phyloP scores from a whole-genome alignment of 2,113 vertebrate genomes.

The Poeciliopsis prolifica region DNA sequence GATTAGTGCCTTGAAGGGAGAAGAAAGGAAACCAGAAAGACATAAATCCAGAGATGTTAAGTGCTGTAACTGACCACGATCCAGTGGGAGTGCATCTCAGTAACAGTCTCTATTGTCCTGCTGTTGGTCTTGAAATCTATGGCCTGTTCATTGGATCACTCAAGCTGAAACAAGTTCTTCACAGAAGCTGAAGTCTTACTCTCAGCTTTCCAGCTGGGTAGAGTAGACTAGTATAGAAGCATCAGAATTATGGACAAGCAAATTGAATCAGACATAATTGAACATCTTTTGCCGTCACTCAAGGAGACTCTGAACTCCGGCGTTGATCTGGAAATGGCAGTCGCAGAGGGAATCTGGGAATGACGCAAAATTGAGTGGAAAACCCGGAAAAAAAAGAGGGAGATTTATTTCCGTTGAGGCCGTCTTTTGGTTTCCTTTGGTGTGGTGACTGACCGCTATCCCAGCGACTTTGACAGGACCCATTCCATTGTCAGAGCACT shows the following conservation, averaged over 20 bases:
- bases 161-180: slow-evolving; percentile 4
- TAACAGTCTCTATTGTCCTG: slow-evolving; percentile 30
- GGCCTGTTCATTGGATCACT: slow-evolving; percentile 16
- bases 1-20: slow-evolving; percentile 15
- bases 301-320: not conserved
- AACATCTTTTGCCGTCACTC: not conserved
- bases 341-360: not conserved
- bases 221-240: no score
- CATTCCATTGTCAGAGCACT: slow-evolving; percentile 22
- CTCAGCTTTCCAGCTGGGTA: not conserved
- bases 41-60: not conserved
- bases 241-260: not conserved
- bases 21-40: slow-evolving; percentile 3
- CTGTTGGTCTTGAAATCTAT: slow-evolving; percentile 35
- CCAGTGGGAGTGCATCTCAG: slow-evolving; percentile 9
- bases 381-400: not conserved
- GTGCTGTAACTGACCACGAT: slow-evolving; percentile 1
- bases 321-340: slow-evolving; percentile 12
- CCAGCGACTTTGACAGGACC: not conserved
- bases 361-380: not conserved
- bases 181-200: no score
- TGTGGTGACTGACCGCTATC: slow-evolving; percentile 1
- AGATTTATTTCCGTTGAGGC: slow-evolving; percentile 29
- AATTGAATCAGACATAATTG: not conserved
- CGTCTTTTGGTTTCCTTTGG: not conserved